Base-by-base conservation (phyloP, 2,113 vertebrate species). In the Corythaeola cristata region DNA sequence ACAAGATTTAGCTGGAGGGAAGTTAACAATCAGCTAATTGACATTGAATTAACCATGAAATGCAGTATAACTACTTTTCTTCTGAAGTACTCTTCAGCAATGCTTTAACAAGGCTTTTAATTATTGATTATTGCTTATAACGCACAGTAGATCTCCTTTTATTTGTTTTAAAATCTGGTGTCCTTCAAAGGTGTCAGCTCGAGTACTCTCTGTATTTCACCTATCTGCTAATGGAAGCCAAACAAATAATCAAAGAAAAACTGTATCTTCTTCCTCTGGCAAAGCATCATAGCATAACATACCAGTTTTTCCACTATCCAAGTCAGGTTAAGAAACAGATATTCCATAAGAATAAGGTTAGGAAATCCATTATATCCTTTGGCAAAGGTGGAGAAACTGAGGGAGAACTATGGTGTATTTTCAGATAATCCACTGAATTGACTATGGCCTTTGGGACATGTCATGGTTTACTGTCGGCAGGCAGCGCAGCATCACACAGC, bases 41-140 rank as follows among this genome's bases (percentile, higher is more conserved):
- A 99, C 99, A 99, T 98, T 99, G 99, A 99, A 99, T 99, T 99
- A 99, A 99, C 98, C 99, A 99, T 99, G 99, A 99, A 99, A 99
- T 98, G 98, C 98, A 99, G 97, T 98, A 98, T 98, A 98, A 98
- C 98, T 98, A 97, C 98, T 98, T 98, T 98, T 98, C 98, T 98
- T 98, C 98, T 98, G 98, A 99, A 98, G 97, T 96, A 78, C 96
- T 97, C 97, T 97, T 97, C 93, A 97, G 97, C 96, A 96, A 97
- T 95, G 96, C 98, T 98, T 98, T 98, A 98, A 98, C 97, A 97
- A 98, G 98, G 96, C 95, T 98, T 98, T 98, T 97, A 98, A 98
- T 98, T 98, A 98, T 98, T 98, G 98, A 98, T 98, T 97, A 98
- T 98, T 97, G 97, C 97, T 98, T 98, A 97, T 97, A 98, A 97